Base-by-base conservation (phyloP, 2,113 vertebrate species). In the Daboia siamensis region DNA sequence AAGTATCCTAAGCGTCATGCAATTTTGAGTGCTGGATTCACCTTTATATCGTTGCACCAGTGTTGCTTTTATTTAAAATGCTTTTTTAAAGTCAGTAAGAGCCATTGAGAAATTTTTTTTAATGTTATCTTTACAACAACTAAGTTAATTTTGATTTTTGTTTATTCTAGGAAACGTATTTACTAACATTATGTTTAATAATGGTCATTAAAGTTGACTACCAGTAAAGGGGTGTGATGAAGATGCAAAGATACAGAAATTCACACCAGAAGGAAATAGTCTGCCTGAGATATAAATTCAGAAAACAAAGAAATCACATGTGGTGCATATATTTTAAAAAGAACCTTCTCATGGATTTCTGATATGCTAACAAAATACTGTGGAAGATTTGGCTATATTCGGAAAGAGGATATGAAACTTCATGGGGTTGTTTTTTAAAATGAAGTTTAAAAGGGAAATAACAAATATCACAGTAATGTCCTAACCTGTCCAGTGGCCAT, bases 401-500 rank as follows among this genome's bases (percentile, higher is more conserved):
- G 57, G 91, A 2, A 55, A 74, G 85, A n/a, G 0, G 56, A 12
- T 84, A 26, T 89, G 59, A 90, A 52, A n/a, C 29, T 94, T 92
- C 46, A 17, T 17, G 91, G 46, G 0, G 7, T 51, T 51, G 8
- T 51, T 51, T 57, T 33, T 21, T 10, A 95, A 91, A 87, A 0
- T 48, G 51, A 87, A 33, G 9, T 61, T 93, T 69, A 96, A 94
- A 48, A 86, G 90, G 92, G 46, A 21, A 87, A 85, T 15, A 84
- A 84, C 46, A 23, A 87, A 89, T 80, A 52, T 85, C 29, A 39
- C 56, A 80, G 29, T 48, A 46, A 56, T 89, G 91, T 74, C 54
- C 90, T 93, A 92, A 10, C 29, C 94, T 94, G 52, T 95, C 89
- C 93, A 94, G 85, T 92, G 91, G 29, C 87, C 90, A 46, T 93